phyloP scores from a whole-genome alignment of 2,113 vertebrate genomes.

The Rutilus rutilus region DNA sequence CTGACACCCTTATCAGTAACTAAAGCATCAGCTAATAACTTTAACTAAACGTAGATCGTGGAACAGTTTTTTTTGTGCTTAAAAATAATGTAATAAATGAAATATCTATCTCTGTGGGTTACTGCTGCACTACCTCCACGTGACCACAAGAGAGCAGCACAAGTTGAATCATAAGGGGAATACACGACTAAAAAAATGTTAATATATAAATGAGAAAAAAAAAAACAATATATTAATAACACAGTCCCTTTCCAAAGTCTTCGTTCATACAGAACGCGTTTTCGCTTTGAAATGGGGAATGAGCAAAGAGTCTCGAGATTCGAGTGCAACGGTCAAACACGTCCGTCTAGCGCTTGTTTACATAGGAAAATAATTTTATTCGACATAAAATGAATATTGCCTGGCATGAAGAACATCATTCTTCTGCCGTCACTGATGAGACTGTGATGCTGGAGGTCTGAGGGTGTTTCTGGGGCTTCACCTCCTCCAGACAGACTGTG shows the following conservation, averaged over 20 bases:
- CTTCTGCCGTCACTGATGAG: no score
- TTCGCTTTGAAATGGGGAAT: no score
- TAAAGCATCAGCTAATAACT: neutral
- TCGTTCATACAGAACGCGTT: no score
- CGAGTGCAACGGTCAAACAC: no score
- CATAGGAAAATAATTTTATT: neutral
- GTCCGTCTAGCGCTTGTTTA: no score
- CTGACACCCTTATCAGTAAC: neutral
- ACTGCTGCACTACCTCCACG: neutral
- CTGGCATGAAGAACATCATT: neutral
- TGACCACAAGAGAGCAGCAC: constrained; percentile 3
- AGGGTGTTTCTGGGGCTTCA: no score
- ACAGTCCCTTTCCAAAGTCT: neutral
- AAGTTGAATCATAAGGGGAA: neutral
- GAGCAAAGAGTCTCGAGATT: no score
- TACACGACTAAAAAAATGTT: neutral
- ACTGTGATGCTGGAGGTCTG: no score
- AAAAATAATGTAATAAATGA: neutral
- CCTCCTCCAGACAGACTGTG: neutral
- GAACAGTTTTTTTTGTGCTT: neutral
- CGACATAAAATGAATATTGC: neutral
- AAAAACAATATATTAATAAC: neutral
- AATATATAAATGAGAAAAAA: neutral
- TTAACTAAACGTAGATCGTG: neutral
- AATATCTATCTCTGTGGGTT: neutral